These are phyloP conservation scores for Drosophila lini DNA, from an alignment of 1,140 invertebrate species.

Conservation along the genomic window DNA sequence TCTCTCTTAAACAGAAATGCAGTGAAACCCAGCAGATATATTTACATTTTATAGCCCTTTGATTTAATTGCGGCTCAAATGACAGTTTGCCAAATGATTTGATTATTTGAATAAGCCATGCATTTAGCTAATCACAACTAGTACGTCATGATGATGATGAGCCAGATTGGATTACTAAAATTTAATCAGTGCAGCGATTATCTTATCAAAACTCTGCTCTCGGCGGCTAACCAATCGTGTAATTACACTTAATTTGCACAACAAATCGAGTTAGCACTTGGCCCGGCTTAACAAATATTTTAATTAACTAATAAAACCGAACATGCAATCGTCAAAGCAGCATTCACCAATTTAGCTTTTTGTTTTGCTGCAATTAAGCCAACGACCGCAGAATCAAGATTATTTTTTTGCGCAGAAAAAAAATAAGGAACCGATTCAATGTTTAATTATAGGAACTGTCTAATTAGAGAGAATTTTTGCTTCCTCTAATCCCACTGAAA, in stretches of 20 bases:
- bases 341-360: constrained; percentile 23
- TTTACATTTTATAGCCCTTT: constrained; percentile 67
- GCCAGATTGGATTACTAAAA: constrained; percentile 23
- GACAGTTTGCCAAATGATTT: constrained; percentile 6
- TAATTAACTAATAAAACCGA: constrained; percentile 34
- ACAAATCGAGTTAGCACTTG: constrained; percentile 41
- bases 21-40: constrained; percentile 45
- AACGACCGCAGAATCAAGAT: constrained; percentile 30
- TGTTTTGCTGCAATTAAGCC: constrained; percentile 15
- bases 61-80: constrained; percentile 48
- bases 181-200: constrained; percentile 27
- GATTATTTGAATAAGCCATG: background rate
- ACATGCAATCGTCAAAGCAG: constrained; percentile 14
- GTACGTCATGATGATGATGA: background rate
- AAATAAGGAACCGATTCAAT: constrained; percentile 7
- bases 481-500: constrained; percentile 18
- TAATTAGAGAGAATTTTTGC: background rate
- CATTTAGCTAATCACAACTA: constrained; percentile 10
- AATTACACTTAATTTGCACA: constrained; percentile 46
- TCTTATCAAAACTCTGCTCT: constrained; percentile 33
- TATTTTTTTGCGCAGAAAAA: constrained; percentile 7
- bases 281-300: constrained; percentile 27
- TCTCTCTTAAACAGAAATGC: constrained; percentile 55
- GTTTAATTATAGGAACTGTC: constrained; percentile 40
- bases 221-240: constrained; percentile 35